Base-by-base conservation (phyloP, 2,113 vertebrate genomes). In the Poicephalus gulielmi region DNA sequence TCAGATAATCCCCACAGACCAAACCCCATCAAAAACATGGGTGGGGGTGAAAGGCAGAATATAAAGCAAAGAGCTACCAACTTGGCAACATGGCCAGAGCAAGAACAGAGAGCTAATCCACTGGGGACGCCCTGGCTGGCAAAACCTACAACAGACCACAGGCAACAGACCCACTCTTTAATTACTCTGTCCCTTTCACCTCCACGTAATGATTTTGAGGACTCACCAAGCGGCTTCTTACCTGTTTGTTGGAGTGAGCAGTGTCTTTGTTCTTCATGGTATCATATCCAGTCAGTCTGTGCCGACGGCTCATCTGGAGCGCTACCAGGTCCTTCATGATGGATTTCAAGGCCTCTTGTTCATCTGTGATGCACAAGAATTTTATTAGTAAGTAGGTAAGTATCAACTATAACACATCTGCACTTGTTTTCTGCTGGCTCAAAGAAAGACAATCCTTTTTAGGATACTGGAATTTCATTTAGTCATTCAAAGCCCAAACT, bases 261-360 rank as follows among this genome's bases (percentile, higher is more conserved):
- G 90, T 53, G 77, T 98, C 98, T 96, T 99, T 99, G 43, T 94
- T 98, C 97, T 99, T 99, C 96, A 98, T 98, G 82, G 98, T 98
- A 78, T 99, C 99, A 44, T 98, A 99, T 2, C 98, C 97, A 69
- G 98, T 77, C 86, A 98, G 93, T 11, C 99, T 98, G 96, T 99
- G 98, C 37, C 99, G 98, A 73, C 99, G 98, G 91, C 98, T 98
- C 99, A 99, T 99, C 98, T 99, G 98, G 67, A 99, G 98, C 7
- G 99, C 99, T 76, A 99, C 99, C 98, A 99, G 98, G 98, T 99
- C 99, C 98, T 99, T 99, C 99, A 99, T 99, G 96, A 99, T 99
- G n/a, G 99, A 99, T 96, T 99, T 98, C 96, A 99, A 98, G 96
- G 99, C 99, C 98, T 99, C 99, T 77, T 99, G 98, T 96, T 99